Conservation (phyloP, 2,797 vertebrate species). For the Limnodromus scolopaceus region DNA sequence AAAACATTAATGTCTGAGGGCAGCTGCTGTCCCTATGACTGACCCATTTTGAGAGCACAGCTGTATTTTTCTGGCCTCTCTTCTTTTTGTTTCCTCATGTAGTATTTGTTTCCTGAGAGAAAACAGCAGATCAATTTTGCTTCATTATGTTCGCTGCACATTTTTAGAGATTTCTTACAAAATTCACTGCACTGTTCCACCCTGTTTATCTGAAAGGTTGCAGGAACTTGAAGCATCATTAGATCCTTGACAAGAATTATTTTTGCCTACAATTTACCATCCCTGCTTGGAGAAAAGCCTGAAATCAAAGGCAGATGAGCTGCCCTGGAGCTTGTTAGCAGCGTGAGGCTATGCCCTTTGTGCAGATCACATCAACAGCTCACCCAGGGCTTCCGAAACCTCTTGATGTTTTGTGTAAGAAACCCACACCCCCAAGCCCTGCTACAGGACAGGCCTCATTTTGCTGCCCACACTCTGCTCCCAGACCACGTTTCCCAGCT, state of each 20-base stretch:
- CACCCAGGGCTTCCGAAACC: not conserved
- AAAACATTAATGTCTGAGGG: not conserved
- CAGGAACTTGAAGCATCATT: slow-evolving; percentile 34
- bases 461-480: not conserved
- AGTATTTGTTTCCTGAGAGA: slow-evolving; percentile 6
- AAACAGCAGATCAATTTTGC: slow-evolving; percentile 32
- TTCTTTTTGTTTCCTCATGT: not conserved
- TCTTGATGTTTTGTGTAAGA: not conserved
- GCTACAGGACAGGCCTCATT: not conserved
- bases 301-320: slow-evolving; percentile 21
- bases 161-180: not conserved
- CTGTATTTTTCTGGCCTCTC: not conserved
- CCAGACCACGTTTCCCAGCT: not conserved
- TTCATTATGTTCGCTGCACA: not conserved
- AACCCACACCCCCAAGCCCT: not conserved
- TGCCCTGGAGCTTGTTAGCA: slow-evolving; percentile 32
- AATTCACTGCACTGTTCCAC: not conserved
- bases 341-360: not conserved
- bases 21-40: not conserved
- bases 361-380: not conserved
- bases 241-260: not conserved
- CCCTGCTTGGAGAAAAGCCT: slow-evolving; percentile 7
- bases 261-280: not conserved
- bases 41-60: not conserved
- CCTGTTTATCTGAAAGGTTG: slow-evolving; percentile 1